A percentile compares a stretch with the other conserved stretches of the same genome.
phyloP scores from a whole-genome alignment of 1,140 invertebrate genomes.

The Cardiocondyla obscurior region DNA sequence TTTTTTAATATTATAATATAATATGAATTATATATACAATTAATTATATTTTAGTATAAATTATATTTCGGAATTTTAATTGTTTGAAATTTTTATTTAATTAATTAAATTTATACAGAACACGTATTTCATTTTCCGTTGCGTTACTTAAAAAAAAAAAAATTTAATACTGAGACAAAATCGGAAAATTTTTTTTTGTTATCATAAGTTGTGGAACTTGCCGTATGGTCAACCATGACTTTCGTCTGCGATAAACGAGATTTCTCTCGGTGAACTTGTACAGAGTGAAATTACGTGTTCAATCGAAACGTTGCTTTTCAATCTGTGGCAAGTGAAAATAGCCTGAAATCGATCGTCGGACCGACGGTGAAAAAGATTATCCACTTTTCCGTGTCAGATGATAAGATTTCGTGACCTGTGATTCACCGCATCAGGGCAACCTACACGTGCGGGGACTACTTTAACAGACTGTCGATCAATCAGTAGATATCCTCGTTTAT shows the following conservation, averaged over 20 bases:
- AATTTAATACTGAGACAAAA: neutral
- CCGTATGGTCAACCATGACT: neutral
- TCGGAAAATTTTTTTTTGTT: neutral
- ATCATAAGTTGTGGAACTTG: neutral
- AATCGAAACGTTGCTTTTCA: constrained; percentile 32
- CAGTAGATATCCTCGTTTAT: constrained; percentile 68
- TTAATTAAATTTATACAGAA: neutral
- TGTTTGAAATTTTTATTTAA: neutral
- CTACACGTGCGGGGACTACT: constrained; percentile 69
- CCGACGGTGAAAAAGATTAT: constrained; percentile 65
- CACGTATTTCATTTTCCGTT: too few relatives aligned
- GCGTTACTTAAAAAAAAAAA: neutral
- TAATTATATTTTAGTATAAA: neutral
- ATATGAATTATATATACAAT: too few relatives aligned
- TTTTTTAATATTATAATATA: too few relatives aligned
- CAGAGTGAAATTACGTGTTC: constrained; percentile 36
- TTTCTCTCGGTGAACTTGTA: constrained; percentile 10
- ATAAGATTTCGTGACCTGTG: constrained; percentile 76
- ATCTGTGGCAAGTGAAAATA: constrained; percentile 57
- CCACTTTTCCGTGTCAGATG: constrained; percentile 73
- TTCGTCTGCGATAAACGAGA: neutral
- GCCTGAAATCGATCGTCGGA: constrained; percentile 50
- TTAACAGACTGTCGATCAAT: constrained; percentile 62
- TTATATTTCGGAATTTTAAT: neutral
- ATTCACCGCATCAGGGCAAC: constrained; percentile 57